phyloP scores from a whole-genome alignment of 1,140 invertebrate genomes.

The Lineus longissimus region DNA sequence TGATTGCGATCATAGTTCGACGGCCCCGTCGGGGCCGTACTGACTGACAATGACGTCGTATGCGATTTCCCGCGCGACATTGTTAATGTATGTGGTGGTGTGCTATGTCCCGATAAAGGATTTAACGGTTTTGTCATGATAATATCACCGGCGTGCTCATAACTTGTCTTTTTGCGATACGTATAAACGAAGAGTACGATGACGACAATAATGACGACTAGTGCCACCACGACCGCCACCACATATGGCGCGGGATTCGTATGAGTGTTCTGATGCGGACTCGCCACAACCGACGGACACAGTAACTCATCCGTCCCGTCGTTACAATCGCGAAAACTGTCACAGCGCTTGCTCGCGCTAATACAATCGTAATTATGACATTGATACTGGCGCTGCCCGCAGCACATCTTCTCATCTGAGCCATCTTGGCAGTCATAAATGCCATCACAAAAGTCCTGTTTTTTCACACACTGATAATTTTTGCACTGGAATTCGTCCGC shows the following conservation, averaged over 20 bases:
- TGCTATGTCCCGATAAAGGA: conserved; percentile 15
- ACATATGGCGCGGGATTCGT: conserved; percentile 34
- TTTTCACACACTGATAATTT: conserved; percentile 22
- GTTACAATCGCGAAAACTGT: conserved; percentile 64
- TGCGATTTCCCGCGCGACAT: conserved; percentile 31
- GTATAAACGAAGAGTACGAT: conserved; percentile 33
- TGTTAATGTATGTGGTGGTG: conserved; percentile 32
- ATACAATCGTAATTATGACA: conserved; percentile 1
- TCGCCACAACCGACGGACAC: conserved; percentile 54
- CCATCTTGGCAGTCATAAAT: conserved; percentile 24
- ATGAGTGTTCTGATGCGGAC: conserved; percentile 7
- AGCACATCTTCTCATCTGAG: conserved; percentile 22
- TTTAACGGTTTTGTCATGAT: conserved; percentile 43
- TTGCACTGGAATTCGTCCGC: conserved; percentile 43
- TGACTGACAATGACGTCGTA: conserved; percentile 31
- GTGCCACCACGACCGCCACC: conserved; percentile 42
- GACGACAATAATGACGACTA: conserved; percentile 40
- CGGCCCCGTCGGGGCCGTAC: conserved; percentile 16
- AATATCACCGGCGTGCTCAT: conserved; percentile 27
- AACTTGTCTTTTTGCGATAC: conserved; percentile 39
- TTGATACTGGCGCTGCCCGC: not conserved
- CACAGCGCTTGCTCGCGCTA: conserved; percentile 48
- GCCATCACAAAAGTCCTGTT: conserved; percentile 22
- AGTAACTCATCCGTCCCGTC: conserved; percentile 79
- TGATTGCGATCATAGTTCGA: conserved; percentile 69